Evolutionary conservation across 2,797 vertebrate genomes (phyloP), one percentile per base, ranked within the genome.

Genomic region (Chlorospingus flavigularis): DNA sequence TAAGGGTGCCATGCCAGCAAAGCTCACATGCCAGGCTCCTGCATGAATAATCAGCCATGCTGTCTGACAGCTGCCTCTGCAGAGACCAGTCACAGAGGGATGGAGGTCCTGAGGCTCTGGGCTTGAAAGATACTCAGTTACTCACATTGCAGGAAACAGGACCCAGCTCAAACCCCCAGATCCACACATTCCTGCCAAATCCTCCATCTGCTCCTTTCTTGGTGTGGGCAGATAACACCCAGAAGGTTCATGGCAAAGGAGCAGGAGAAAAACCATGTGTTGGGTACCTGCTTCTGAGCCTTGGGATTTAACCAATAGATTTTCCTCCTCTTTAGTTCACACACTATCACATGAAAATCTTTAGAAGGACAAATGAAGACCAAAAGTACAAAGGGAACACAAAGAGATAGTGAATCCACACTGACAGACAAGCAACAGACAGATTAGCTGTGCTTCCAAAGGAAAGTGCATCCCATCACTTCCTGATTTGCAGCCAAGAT

Each of bases 401-500:
- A 3, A 74, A 78, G 57, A 87, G 42, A 88, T 47, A 62, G 70
- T 19, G 66, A 93, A 78, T 70, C 73, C 79, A 88, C 43, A 35
- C 67, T 61, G 75, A 88, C 6, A 9, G 83, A 94, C 85, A 48
- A 81, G 58, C 20, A 73, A 60, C 33, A 84, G 73, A 89, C 53
- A 85, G 81, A 86, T 26, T 72, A 91, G 79, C 51, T 76, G 35
- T 88, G 94, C 70, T 96, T 86, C 73, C 55, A 63, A 70, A 70
- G 47, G 76, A 73, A 84, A 90, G 85, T 0, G 6, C 91, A 86
- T 94, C 85, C 73, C 76, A 88, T 90, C 89, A 63, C 87, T 92
- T 94, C 73, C 91, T 90, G 62, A 77, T 66, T 58, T 78, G 72
- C 91, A 91, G 92, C 89, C 81, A 83, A 53, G 40, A 48, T 39